phyloP scores from a whole-genome alignment of 2,797 vertebrate species.

The Remorina albescens region DNA sequence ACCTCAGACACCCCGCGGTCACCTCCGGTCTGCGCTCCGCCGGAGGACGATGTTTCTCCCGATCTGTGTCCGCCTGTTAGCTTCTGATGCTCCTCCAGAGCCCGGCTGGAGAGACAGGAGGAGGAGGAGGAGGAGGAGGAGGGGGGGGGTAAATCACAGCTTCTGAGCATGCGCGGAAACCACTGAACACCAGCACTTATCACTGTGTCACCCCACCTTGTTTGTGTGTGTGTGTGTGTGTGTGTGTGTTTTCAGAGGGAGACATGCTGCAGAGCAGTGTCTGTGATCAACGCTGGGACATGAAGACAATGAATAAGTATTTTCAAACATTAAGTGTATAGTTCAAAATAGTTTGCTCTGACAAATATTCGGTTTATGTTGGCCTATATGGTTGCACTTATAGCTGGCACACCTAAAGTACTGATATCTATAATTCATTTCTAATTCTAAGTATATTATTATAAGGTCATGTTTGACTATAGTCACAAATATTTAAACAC shows the following conservation, averaged over 20 bases:
- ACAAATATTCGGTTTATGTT: too few species aligned
- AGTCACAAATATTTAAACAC: too few species aligned
- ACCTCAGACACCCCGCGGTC: conserved; percentile 43
- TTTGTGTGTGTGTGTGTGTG: conserved; percentile 17
- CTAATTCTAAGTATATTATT: too few species aligned
- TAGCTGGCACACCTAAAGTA: too few species aligned
- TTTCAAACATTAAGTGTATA: too few species aligned
- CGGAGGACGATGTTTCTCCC: conserved; percentile 32
- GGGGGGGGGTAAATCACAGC: conserved; percentile 33
- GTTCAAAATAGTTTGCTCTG: too few species aligned
- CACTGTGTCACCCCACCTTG: conserved; percentile 15
- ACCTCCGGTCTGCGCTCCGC: conserved; percentile 37
- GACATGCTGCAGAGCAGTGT: background rate
- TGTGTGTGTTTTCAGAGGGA: background rate
- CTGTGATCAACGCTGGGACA: too few species aligned
- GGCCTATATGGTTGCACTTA: too few species aligned
- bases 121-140: conserved; percentile 4
- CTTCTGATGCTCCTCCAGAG: conserved; percentile 59
- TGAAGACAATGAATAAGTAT: too few species aligned
- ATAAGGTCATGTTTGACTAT: too few species aligned
- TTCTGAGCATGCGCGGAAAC: conserved; percentile 77
- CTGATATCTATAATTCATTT: too few species aligned
- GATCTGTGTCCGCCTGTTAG: conserved; percentile 54
- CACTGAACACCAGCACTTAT: conserved; percentile 25
- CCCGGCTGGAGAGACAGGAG: conserved; percentile 14